Conservation (phyloP, 2,888 invertebrate species). For the Mythimna lalbum region DNA sequence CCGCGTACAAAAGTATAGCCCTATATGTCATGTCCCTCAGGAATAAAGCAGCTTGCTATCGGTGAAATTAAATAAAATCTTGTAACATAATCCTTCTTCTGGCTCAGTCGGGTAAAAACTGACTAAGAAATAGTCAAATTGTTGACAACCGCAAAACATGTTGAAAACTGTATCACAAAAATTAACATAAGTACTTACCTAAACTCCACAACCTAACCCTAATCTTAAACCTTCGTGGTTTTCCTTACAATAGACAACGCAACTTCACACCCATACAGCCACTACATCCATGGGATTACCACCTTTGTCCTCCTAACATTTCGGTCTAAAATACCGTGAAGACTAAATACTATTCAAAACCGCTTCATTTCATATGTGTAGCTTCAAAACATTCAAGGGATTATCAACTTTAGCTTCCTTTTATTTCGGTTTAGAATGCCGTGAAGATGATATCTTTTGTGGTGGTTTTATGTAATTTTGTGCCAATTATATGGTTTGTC, state of each 20-base stretch:
- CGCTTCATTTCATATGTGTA: neutral
- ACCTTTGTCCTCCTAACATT: rapidly evolving
- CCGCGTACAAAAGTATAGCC: too few relatives aligned
- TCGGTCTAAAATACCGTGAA: conserved; percentile 5
- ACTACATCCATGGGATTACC: neutral
- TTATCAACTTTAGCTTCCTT: neutral
- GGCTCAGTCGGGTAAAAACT: too few relatives aligned
- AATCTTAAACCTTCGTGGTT: conserved; percentile 32
- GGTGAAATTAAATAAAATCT: too few relatives aligned
- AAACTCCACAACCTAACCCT: conserved; percentile 13
- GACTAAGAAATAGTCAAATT: too few relatives aligned
- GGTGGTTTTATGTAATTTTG: conserved; percentile 10
- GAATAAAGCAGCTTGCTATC: too few relatives aligned
- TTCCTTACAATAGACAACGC: conserved; percentile 18
- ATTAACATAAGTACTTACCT: conserved; percentile 1
- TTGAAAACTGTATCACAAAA: conserved; percentile 9
- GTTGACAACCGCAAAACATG: neutral
- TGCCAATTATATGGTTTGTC: conserved; percentile 23
- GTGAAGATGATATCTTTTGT: neutral
- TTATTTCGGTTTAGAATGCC: neutral
- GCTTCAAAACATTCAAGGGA: neutral
- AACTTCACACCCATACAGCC: neutral
- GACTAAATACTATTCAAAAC: neutral
- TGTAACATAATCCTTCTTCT: too few relatives aligned
- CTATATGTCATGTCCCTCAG: too few relatives aligned